These are phyloP conservation scores for Tubulanus polymorphus DNA, from an alignment of 2,888 invertebrate species.

Conservation along the genomic window DNA sequence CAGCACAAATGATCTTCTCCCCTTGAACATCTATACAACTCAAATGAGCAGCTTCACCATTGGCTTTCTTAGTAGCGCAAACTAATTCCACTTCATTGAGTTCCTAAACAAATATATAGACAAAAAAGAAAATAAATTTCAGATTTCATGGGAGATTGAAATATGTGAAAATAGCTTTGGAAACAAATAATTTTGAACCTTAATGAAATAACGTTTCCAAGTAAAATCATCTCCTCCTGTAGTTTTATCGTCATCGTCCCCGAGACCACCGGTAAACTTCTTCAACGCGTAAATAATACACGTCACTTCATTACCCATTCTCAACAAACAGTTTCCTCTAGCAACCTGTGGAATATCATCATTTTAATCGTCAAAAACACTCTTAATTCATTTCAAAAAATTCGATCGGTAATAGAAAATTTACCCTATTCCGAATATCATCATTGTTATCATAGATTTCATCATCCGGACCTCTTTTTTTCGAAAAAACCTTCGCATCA, in stretches of 20 bases:
- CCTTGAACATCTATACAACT: conserved; percentile 46
- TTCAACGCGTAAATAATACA: conserved; percentile 53
- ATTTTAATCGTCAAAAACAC: neutral
- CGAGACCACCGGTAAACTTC: conserved; percentile 56
- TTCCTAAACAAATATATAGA: conserved; percentile 25
- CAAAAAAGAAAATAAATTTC: neutral
- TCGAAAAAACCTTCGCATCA: conserved; percentile 44
- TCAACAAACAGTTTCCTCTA: conserved; percentile 53
- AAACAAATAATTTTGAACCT: too few relatives aligned
- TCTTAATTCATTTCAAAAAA: neutral
- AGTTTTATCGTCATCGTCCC: conserved; percentile 55
- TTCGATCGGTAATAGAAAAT: neutral
- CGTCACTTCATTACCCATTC: conserved; percentile 29
- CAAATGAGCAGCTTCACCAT: conserved; percentile 56
- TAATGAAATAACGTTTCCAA: conserved; percentile 54
- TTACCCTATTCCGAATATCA: conserved; percentile 48
- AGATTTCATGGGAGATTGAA: neutral
- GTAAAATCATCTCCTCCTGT: conserved; percentile 41
- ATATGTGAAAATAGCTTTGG: too few relatives aligned
- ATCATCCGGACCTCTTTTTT: conserved; percentile 52
- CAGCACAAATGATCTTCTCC: conserved; percentile 45
- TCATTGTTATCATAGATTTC: conserved; percentile 46
- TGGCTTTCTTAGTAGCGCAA: conserved; percentile 48
- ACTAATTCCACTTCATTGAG: conserved; percentile 33
- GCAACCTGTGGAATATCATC: conserved; percentile 38